phyloP scores from a whole-genome alignment of 2,888 invertebrate genomes.

The Fragum sueziense region DNA sequence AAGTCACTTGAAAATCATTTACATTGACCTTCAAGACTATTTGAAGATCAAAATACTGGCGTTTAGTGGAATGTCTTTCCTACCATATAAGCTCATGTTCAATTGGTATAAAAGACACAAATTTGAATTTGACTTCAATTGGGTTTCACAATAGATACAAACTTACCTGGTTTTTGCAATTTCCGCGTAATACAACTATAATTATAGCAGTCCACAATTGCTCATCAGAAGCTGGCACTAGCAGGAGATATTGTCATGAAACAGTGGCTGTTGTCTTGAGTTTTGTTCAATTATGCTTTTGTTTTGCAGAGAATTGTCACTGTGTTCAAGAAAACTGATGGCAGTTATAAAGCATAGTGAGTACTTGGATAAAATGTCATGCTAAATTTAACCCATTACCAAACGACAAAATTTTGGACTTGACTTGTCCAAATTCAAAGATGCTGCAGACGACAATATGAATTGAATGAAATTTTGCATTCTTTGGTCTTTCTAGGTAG shows the following conservation, averaged over 20 bases:
- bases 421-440: too few relatives aligned
- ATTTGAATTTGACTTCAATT: not conserved
- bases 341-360: conserved; percentile 34
- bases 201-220: not conserved
- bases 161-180: not conserved
- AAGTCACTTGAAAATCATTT: too few relatives aligned
- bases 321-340: conserved; percentile 42
- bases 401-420: too few relatives aligned
- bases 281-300: not conserved
- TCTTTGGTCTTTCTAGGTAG: too few relatives aligned
- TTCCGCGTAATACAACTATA: not conserved
- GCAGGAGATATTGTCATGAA: not conserved
- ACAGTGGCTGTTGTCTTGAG: not conserved
- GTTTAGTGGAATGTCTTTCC: too few relatives aligned
- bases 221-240: not conserved
- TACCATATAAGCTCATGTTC: too few relatives aligned
- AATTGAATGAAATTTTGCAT: too few relatives aligned
- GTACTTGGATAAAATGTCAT: not conserved
- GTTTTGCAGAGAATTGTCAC: conserved; percentile 54
- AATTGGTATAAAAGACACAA: too few relatives aligned
- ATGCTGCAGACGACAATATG: too few relatives aligned
- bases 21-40: too few relatives aligned
- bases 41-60: too few relatives aligned
- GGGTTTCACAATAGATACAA: not conserved
- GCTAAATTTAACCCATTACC: too few relatives aligned